Percentiles rank a stretch among this genome's conserved stretches.
Conservation (phyloP, 1,140 invertebrate genomes). For the Drosophila athabasca region DNA sequence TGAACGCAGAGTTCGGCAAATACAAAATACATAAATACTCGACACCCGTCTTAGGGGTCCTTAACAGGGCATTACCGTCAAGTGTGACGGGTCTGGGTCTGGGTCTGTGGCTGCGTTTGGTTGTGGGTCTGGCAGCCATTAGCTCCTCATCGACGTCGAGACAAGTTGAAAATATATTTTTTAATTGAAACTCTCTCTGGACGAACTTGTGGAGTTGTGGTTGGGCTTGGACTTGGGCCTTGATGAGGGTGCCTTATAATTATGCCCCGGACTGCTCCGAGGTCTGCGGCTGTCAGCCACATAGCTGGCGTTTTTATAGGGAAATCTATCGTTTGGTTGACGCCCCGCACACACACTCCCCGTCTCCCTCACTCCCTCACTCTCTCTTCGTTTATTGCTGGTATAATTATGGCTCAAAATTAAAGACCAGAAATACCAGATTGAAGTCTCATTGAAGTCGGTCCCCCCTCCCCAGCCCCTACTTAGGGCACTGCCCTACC, state of each 20-base stretch:
- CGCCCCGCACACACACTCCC: slow-evolving; percentile 25
- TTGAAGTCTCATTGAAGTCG: too few relatives aligned
- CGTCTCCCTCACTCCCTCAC: background rate
- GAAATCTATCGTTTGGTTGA: slow-evolving; percentile 59
- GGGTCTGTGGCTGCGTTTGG: too few relatives aligned
- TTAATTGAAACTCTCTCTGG: slow-evolving; percentile 53
- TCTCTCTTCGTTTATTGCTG: slow-evolving; percentile 8
- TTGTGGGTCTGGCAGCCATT: slow-evolving; percentile 5
- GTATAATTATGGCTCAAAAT: slow-evolving; percentile 6
- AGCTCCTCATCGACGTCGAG: slow-evolving; percentile 27
- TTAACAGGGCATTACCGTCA: slow-evolving; percentile 62
- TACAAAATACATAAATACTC: slow-evolving; percentile 34
- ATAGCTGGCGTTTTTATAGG: slow-evolving; percentile 64
- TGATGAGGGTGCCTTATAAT: slow-evolving; percentile 73
- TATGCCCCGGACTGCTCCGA: slow-evolving; percentile 26
- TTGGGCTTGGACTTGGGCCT: slow-evolving; percentile 16
- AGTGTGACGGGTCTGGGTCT: too few relatives aligned
- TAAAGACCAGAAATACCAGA: slow-evolving; percentile 1
- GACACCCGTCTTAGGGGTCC: slow-evolving; percentile 52
- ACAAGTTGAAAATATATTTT: slow-evolving; percentile 27
- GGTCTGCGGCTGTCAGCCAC: slow-evolving; percentile 36
- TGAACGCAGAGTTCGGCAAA: background rate
- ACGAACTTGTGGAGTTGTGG: slow-evolving; percentile 2
- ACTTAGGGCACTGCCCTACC: slow-evolving; percentile 14
- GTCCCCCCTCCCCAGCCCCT: too few relatives aligned